Base-by-base conservation (phyloP, 2,888 invertebrate species). In the Eretmocerus hayati region DNA sequence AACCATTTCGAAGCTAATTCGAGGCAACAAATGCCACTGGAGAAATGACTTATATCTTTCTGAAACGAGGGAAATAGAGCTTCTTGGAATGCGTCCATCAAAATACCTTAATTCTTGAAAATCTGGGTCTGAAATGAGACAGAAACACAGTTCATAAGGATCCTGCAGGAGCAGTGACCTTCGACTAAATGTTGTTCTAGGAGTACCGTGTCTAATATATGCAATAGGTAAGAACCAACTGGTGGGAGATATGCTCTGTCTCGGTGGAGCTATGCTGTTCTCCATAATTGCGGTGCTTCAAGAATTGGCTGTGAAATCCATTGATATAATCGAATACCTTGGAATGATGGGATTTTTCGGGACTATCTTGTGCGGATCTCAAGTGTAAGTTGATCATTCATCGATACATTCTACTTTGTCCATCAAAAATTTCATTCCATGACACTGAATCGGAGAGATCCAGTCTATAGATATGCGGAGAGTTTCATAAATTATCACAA, bases 311-410 rank as follows among this genome's bases (percentile, higher is more conserved):
- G 84, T 91, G n/a, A 84, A 85, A 66, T 82, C 80, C 11, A 82
- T 83, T 58, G 82, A 85, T 52, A 81, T 84, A 56, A 79, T 86
- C 36, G 89, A 90, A 68, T 91, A 88, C 66, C 76, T 91, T 11
- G 89, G 87, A 22, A 77, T 88, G 72, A 77, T 90, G 16, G 90
- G 90, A 16, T 73, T 90, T 22, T 86, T 89, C 56, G 90, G 90
- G 20, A 85, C 84, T 57, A 71, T 88, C 52, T 77, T 90, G 18
- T 83, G 86, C 56, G 85, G 85, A 52, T 74, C 84, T 18, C 90
- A 91, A 72, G 81, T 87, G 81, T 88, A 80, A 76, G 82, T 80
- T 26, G 26, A 9, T 26, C 11, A 26, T 26, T 26, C 8, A 26
- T 26, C 6, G 6, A 26, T 26, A 11, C 26, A 26, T 11, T 9